These are phyloP conservation scores for Drosophila nannoptera DNA, from an alignment of 1,140 invertebrate genomes.

Conservation along the genomic window DNA sequence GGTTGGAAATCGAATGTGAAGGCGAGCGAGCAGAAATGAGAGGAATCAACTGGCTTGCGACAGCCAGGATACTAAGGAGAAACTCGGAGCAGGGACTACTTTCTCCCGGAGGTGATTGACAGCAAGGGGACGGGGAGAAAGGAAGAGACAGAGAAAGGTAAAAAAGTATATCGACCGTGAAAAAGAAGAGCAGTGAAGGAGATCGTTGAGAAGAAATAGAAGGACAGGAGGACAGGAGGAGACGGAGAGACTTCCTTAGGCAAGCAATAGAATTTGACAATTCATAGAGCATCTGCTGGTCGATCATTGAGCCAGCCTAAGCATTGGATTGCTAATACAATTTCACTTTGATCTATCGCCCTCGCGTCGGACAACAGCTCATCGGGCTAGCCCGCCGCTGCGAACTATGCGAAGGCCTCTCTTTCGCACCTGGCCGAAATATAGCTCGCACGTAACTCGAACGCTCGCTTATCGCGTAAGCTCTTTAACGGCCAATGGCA, in stretches of 20 bases:
- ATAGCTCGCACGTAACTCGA: slow-evolving; percentile 47
- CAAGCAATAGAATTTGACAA: too few species aligned
- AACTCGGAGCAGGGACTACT: too few species aligned
- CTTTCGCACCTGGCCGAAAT: neutral
- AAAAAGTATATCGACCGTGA: too few species aligned
- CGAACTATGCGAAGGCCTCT: neutral
- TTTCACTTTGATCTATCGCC: neutral
- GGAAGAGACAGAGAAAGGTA: neutral
- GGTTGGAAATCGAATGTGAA: too few species aligned
- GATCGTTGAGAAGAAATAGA: neutral
- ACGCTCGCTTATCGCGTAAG: slow-evolving; percentile 28
- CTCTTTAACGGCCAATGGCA: slow-evolving; percentile 30
- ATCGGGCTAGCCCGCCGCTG: neutral
- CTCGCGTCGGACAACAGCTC: neutral
- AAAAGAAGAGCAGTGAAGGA: neutral
- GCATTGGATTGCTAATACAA: neutral
- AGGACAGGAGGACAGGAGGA: neutral
- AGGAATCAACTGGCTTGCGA: too few species aligned
- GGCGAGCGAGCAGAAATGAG: too few species aligned
- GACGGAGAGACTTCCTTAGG: neutral
- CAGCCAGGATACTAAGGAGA: too few species aligned
- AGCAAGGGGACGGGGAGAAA: neutral
- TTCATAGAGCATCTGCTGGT: neutral
- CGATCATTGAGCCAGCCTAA: neutral
- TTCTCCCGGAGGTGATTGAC: too few species aligned